Evolutionary conservation across 2,797 vertebrate genomes (phyloP).

Genomic region (Antrozous pallidus): DNA sequence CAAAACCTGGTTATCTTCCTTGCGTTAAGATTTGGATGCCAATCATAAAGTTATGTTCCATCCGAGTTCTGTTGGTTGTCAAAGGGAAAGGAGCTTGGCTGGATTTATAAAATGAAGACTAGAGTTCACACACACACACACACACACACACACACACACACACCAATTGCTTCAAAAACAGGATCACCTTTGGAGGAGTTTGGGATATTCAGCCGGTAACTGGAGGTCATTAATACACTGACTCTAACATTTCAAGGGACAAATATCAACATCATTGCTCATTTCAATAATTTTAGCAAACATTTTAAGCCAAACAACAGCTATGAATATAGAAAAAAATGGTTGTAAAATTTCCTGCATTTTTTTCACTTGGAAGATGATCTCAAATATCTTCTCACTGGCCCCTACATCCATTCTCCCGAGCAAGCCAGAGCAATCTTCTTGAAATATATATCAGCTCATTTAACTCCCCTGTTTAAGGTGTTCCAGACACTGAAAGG

Average conservation of each 20-base stretch:
- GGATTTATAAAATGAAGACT: neutral
- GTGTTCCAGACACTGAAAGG: neutral
- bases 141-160: neutral
- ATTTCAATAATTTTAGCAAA: neutral
- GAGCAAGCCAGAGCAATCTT: neutral
- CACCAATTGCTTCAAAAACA: neutral
- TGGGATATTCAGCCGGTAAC: neutral
- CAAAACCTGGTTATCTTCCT: slow-evolving; percentile 51
- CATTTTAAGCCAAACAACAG: neutral
- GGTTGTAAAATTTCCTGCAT: neutral
- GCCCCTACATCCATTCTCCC: neutral
- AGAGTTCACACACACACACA: neutral
- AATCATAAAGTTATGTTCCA: slow-evolving; percentile 48
- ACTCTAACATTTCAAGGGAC: neutral
- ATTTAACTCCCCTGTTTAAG: neutral
- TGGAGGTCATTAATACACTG: neutral
- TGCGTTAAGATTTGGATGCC: slow-evolving; percentile 30
- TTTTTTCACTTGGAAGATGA: neutral
- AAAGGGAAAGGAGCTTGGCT: neutral
- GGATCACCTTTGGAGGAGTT: neutral
- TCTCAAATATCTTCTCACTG: neutral
- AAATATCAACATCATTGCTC: neutral
- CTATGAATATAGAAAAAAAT: neutral
- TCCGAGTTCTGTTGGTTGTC: neutral
- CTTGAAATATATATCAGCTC: neutral